These are phyloP conservation scores for Zaprionus gabonicus DNA, from an alignment of 1,140 invertebrate species.

Conservation along the genomic window DNA sequence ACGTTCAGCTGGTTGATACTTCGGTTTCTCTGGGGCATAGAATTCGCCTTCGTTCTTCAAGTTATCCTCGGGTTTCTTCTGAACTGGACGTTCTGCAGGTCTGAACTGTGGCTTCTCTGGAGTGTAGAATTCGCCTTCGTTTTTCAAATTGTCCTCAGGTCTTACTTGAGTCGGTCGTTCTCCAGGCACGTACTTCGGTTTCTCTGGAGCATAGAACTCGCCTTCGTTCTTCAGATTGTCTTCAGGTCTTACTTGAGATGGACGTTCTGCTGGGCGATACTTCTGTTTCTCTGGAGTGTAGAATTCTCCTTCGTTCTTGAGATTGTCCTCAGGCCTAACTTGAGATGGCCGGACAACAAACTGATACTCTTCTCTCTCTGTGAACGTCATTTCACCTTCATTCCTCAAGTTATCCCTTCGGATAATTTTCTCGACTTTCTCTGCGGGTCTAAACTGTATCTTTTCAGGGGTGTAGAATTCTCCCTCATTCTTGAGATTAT, in stretches of 20 bases:
- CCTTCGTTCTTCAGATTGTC: slow-evolving; percentile 88
- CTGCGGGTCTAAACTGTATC: no score
- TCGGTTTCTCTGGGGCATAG: slow-evolving; percentile 85
- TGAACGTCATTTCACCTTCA: no score
- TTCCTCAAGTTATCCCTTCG: no score
- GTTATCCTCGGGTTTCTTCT: slow-evolving; percentile 85
- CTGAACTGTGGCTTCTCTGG: slow-evolving; percentile 82
- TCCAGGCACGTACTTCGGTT: slow-evolving; percentile 85
- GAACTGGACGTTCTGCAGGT: slow-evolving; percentile 71
- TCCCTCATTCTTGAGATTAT: no score
- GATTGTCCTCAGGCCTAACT: no score
- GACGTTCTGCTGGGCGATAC: slow-evolving; percentile 83
- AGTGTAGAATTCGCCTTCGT: slow-evolving; percentile 86
- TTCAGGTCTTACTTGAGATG: slow-evolving; percentile 85
- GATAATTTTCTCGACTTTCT: no score
- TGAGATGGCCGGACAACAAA: no score
- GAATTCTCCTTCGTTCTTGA: not conserved
- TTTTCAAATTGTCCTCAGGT: slow-evolving; percentile 87
- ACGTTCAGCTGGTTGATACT: slow-evolving; percentile 85
- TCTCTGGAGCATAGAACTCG: slow-evolving; percentile 80
- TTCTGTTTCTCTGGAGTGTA: slow-evolving; percentile 71
- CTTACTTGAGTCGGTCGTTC: slow-evolving; percentile 83
- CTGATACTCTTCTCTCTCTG: no score
- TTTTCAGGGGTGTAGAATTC: no score
- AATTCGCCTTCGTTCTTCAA: slow-evolving; percentile 87